A percentile compares a stretch with the other conserved stretches of the same genome.
Evolutionary conservation across 92 coral and sea anemone species (phyloP).

Genomic region (Anthopleura xanthogrammica): DNA sequence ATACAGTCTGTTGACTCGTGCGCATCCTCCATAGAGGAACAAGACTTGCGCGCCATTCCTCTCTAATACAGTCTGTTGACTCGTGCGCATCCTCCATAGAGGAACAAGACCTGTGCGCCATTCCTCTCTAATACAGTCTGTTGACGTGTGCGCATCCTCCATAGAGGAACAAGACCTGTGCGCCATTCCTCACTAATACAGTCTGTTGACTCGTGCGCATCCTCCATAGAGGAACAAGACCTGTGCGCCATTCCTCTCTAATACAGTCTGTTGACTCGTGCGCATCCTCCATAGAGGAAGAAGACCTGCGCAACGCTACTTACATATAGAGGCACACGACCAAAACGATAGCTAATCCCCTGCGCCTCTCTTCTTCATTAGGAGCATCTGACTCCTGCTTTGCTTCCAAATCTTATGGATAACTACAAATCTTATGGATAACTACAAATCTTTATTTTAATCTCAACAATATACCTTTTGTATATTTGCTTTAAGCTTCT

Average conservation of each 20-base stretch:
- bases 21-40: neutral
- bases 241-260: neutral
- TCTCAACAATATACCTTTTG: constrained; percentile 39
- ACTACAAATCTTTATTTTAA: too few species aligned
- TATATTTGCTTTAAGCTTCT: constrained; percentile 21
- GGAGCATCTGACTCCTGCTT: too few species aligned
- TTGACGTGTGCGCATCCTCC: neutral
- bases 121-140: neutral
- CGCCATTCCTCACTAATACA: neutral
- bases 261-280: neutral
- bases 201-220: neutral
- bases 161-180: neutral
- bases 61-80: too few species aligned
- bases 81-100: too few species aligned
- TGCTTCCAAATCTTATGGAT: too few species aligned
- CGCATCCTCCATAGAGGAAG: neutral
- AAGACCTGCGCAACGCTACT: neutral
- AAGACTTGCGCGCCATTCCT: too few species aligned
- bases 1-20: neutral
- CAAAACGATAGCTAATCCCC: too few species aligned
- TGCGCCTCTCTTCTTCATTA: too few species aligned
- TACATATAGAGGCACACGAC: too few species aligned
- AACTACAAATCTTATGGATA: too few species aligned
- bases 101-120: neutral
- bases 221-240: neutral